These are phyloP conservation scores for Vanessa cardui DNA, from an alignment of 2,888 invertebrate genomes.

Conservation along the genomic window DNA sequence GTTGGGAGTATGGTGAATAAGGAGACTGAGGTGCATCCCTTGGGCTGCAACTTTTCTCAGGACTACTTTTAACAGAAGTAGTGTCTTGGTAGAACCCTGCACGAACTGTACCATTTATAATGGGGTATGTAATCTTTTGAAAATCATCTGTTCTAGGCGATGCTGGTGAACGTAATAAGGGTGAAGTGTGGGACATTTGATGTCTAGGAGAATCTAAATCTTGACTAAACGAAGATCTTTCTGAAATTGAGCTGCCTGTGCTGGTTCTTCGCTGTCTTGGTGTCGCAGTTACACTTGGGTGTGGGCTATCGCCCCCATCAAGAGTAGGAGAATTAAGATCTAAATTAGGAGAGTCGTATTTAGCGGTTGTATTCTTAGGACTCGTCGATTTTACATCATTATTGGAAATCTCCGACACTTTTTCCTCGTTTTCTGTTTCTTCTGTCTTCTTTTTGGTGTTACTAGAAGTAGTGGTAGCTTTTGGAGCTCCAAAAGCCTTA, in stretches of 20 bases:
- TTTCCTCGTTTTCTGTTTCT: slow-evolving; percentile 76
- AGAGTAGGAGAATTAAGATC: slow-evolving; percentile 67
- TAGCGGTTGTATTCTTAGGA: slow-evolving; percentile 58
- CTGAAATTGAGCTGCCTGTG: slow-evolving; percentile 91
- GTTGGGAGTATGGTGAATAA: slow-evolving; percentile 73
- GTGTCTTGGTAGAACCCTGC: slow-evolving; percentile 96
- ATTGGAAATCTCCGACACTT: slow-evolving; percentile 56
- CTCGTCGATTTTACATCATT: slow-evolving; percentile 58
- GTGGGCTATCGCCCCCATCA: slow-evolving; percentile 73
- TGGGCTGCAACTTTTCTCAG: slow-evolving; percentile 92
- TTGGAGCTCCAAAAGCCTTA: slow-evolving; percentile 94
- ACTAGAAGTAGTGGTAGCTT: slow-evolving; percentile 80
- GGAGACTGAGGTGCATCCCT: slow-evolving; percentile 85
- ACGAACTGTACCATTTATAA: slow-evolving; percentile 91
- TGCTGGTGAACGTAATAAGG: slow-evolving; percentile 88
- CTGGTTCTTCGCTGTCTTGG: slow-evolving; percentile 87
- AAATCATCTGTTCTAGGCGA: slow-evolving; percentile 89
- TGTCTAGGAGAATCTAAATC: slow-evolving; percentile 89
- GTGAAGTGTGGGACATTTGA: slow-evolving; percentile 88
- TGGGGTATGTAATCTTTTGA: slow-evolving; percentile 86
- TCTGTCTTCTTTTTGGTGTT: slow-evolving; percentile 84
- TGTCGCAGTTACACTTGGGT: slow-evolving; percentile 60
- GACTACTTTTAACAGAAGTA: slow-evolving; percentile 91
- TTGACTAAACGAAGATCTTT: slow-evolving; percentile 90
- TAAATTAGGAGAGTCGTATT: slow-evolving; percentile 71